Percentiles rank a stretch among this genome's conserved stretches.
Evolutionary conservation across 2,113 vertebrate genomes (phyloP).

Genomic region (Danio rerio): DNA sequence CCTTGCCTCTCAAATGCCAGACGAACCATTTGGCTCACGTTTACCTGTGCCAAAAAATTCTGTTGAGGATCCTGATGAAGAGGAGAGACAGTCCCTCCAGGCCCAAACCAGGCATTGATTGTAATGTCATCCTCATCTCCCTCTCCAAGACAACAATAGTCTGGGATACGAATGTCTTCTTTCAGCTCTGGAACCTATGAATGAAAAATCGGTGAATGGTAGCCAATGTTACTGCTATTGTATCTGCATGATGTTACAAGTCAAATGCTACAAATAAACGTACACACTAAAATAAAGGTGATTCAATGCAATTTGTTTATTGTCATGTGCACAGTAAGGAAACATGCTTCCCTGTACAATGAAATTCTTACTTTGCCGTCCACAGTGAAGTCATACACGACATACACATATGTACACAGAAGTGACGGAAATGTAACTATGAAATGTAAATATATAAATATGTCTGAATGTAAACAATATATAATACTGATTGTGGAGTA

Average conservation of each 20-base stretch:
- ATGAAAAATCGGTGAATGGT: not conserved
- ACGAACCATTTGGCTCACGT: not conserved
- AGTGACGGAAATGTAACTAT: too few species aligned
- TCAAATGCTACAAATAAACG: too few species aligned
- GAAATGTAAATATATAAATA: too few species aligned
- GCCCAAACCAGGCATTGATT: slow-evolving; percentile 96
- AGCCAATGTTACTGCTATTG: not conserved
- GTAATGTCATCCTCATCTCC: slow-evolving; percentile 92
- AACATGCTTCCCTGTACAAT: too few species aligned
- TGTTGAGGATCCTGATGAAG: slow-evolving; percentile 97
- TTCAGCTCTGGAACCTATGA: slow-evolving; percentile 90
- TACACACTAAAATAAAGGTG: too few species aligned
- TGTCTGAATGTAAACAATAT: too few species aligned
- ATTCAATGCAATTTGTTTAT: too few species aligned
- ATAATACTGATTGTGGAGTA: too few species aligned
- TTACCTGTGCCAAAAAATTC: slow-evolving; percentile 92
- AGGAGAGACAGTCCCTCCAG: slow-evolving; percentile 88
- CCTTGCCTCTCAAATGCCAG: not conserved
- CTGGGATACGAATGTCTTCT: slow-evolving; percentile 89
- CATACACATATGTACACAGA: too few species aligned
- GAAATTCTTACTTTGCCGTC: too few species aligned
- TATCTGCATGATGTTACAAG: not conserved
- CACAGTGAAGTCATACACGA: too few species aligned
- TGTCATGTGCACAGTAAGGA: too few species aligned
- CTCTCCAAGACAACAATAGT: slow-evolving; percentile 93